Conservation (phyloP, 1,140 invertebrate species). For the Sminthurides bifidus region DNA sequence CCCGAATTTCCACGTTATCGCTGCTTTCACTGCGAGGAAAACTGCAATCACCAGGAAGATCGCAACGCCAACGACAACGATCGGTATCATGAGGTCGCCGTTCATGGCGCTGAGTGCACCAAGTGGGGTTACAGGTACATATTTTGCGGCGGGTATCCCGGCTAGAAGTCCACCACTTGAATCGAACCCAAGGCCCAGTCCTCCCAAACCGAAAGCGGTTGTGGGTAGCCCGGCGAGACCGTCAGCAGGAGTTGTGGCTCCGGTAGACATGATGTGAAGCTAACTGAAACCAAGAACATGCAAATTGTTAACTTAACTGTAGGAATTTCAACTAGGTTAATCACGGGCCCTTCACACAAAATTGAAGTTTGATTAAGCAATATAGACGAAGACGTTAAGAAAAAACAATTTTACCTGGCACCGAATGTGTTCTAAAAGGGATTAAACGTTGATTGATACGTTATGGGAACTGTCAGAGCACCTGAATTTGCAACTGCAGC, state of each 20-base stretch:
- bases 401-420: no score
- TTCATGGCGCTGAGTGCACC: slow-evolving; percentile 23
- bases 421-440: no score
- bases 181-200: slow-evolving; percentile 8
- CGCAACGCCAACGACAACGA: slow-evolving; percentile 25
- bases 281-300: slow-evolving; percentile 7
- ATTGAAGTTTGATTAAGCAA: no score
- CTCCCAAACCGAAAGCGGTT: not conserved
- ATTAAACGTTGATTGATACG: no score
- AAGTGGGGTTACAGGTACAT: slow-evolving; percentile 26
- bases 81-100: slow-evolving; percentile 27
- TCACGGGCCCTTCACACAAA: no score
- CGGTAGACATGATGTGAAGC: not conserved
- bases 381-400: no score
- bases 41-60: slow-evolving; percentile 23
- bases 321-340: no score
- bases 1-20: slow-evolving; percentile 18
- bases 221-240: no score
- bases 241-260: no score
- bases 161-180: not conserved
- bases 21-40: slow-evolving; percentile 26
- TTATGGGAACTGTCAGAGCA: no score
- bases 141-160: slow-evolving; percentile 5
- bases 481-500: no score
- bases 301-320: no score